Percentiles rank a stretch among this genome's conserved stretches.
Conservation (phyloP, 2,797 vertebrate species). For the Micropoecilia bifurca region DNA sequence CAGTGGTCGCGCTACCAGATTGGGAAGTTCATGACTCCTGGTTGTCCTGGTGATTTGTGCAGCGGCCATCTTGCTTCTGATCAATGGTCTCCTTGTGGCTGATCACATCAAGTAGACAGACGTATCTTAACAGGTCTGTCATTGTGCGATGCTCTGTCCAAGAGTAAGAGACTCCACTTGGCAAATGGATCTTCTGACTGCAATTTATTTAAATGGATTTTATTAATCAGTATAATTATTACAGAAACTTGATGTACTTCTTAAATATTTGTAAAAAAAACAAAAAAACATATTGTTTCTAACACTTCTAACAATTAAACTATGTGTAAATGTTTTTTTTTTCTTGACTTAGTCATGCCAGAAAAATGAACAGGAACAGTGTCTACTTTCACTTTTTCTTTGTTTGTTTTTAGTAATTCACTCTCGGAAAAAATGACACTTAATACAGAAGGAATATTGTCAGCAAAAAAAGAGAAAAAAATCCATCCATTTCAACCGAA, state of each 20-base stretch:
- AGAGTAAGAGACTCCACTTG: neutral
- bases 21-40: neutral
- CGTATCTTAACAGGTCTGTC: neutral
- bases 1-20: neutral
- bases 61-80: neutral
- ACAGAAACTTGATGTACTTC: neutral
- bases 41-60: neutral
- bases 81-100: neutral
- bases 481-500: slow-evolving; percentile 35
- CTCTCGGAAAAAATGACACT: slow-evolving; percentile 8
- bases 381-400: slow-evolving; percentile 20
- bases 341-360: slow-evolving; percentile 27
- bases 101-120: neutral
- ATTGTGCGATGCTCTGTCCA: neutral
- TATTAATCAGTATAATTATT: neutral
- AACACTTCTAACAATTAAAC: neutral
- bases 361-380: slow-evolving; percentile 24
- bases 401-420: slow-evolving; percentile 3
- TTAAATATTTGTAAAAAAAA: neutral
- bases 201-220: neutral
- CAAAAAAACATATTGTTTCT: neutral
- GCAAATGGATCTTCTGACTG: neutral
- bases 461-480: slow-evolving; percentile 11
- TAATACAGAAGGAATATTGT: slow-evolving; percentile 21
- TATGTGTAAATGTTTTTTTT: neutral